Conservation (phyloP, 2,797 vertebrate species). For the Alectoris magna region DNA sequence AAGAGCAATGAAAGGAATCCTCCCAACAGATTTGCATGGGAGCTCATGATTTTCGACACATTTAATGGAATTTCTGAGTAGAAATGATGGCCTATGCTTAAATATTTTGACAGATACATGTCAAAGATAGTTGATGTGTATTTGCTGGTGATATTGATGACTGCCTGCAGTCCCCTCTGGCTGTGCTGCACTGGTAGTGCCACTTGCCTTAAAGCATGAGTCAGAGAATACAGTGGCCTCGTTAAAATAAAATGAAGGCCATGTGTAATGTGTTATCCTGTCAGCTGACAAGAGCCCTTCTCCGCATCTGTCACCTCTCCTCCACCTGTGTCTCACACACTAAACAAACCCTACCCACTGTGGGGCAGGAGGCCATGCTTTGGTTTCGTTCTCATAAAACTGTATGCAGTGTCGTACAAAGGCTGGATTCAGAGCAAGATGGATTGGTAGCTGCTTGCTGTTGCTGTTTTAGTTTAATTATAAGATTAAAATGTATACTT, state of each 20-base stretch:
- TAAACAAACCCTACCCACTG: not conserved
- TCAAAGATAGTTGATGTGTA: not conserved
- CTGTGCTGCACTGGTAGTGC: not conserved
- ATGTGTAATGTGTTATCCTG: not conserved
- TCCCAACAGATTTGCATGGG: not conserved
- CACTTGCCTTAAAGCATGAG: not conserved
- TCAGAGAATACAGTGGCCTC: not conserved
- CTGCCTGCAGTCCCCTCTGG: not conserved
- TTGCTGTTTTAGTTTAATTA: not conserved
- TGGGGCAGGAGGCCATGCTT: not conserved
- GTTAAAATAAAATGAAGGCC: not conserved
- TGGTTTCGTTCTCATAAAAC: not conserved
- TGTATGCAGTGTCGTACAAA: not conserved
- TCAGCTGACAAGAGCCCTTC: not conserved
- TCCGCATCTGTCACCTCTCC: not conserved
- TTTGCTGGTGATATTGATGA: not conserved
- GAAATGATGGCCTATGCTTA: not conserved
- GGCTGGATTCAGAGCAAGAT: not conserved
- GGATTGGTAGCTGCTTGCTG: not conserved
- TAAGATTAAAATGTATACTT: not conserved
- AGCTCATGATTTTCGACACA: not conserved
- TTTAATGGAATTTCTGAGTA: not conserved
- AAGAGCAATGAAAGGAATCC: not conserved
- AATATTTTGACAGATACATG: fast-evolving
- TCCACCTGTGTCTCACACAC: not conserved